Percentiles rank a stretch among this genome's conserved stretches.
These are phyloP conservation scores for Stomatorhinus walkeri DNA, from an alignment of 2,797 vertebrate species.

Conservation along the genomic window DNA sequence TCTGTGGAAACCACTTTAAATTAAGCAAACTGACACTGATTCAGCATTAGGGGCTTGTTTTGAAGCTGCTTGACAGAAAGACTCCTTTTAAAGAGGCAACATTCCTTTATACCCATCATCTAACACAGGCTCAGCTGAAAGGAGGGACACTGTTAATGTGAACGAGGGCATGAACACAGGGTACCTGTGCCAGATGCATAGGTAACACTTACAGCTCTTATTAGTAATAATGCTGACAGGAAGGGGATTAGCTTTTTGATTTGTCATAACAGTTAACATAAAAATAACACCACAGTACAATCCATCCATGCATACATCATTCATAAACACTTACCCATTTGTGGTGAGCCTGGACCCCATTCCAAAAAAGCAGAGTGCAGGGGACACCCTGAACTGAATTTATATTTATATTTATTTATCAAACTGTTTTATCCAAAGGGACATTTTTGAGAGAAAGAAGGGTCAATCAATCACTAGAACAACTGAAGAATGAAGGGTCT, in stretches of 20 bases:
- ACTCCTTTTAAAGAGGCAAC: constrained; percentile 24
- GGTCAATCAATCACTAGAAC: background rate
- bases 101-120: constrained; percentile 11
- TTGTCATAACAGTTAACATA: background rate
- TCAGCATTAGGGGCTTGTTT: constrained; percentile 24
- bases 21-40: constrained; percentile 30
- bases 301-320: background rate
- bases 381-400: background rate
- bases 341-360: background rate
- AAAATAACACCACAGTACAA: background rate
- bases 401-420: background rate
- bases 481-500: background rate
- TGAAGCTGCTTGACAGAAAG: constrained; percentile 3
- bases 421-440: background rate
- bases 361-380: background rate
- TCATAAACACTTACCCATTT: background rate
- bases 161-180: background rate
- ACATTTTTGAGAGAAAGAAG: background rate
- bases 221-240: background rate
- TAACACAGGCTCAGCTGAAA: background rate
- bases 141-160: background rate
- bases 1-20: constrained; percentile 21
- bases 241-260: background rate
- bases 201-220: background rate
- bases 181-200: background rate